These are phyloP conservation scores for Pterocles orientalis DNA, from an alignment of 2,113 vertebrate species.

Conservation along the genomic window DNA sequence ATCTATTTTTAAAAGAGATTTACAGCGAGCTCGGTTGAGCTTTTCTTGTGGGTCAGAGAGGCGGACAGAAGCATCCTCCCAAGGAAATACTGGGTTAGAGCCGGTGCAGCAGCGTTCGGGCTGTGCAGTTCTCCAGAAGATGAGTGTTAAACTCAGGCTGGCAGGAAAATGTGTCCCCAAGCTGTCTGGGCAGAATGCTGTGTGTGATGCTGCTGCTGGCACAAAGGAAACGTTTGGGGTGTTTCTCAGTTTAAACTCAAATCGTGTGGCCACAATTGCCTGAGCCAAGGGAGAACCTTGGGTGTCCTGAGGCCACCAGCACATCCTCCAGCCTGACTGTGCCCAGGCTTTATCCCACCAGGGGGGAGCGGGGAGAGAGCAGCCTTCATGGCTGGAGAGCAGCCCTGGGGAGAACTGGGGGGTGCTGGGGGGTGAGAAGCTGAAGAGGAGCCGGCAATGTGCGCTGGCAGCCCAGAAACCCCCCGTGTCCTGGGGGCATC, in stretches of 20 bases:
- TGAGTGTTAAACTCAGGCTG: neutral
- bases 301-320: fast-evolving
- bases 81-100: neutral
- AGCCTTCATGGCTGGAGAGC: no score
- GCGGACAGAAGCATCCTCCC: neutral
- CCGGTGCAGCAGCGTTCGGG: neutral
- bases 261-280: neutral
- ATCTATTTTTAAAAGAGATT: neutral
- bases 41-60: neutral
- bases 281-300: neutral
- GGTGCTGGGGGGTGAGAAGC: no score
- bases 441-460: no score
- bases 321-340: fast-evolving
- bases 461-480: no score
- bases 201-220: neutral
- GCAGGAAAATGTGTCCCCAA: neutral
- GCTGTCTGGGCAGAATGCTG: no score
- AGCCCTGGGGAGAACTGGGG: no score
- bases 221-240: neutral
- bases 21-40: neutral
- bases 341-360: fast-evolving
- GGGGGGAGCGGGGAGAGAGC: neutral
- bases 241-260: neutral
- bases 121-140: neutral
- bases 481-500: no score